A percentile compares a stretch with the other conserved stretches of the same genome.
These are phyloP conservation scores for Platycnemis pennipes DNA, from an alignment of 2,888 invertebrate species.

Conservation along the genomic window DNA sequence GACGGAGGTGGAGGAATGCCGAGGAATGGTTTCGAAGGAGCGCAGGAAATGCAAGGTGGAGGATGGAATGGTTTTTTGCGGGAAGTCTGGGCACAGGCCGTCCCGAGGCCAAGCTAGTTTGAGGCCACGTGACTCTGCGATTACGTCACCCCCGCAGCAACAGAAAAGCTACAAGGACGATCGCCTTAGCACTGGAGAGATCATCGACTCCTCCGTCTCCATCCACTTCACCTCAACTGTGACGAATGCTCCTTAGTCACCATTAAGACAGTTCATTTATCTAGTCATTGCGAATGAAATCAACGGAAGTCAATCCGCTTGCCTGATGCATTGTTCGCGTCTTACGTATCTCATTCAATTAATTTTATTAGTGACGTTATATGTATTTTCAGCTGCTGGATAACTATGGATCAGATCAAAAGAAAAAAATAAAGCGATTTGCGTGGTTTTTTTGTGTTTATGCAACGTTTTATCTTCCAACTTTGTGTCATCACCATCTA, in stretches of 20 bases:
- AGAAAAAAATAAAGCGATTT: no score
- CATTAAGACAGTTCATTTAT: background rate
- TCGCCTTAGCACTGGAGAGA: slow-evolving; percentile 8
- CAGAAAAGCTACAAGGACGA: slow-evolving; percentile 55
- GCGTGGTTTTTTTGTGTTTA: no score
- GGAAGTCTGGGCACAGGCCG: slow-evolving; percentile 21
- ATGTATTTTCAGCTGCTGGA: no score
- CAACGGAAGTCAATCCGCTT: background rate
- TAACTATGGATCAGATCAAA: no score
- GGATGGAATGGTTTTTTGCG: slow-evolving; percentile 4
- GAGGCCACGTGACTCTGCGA: slow-evolving; percentile 45
- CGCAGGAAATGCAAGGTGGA: background rate
- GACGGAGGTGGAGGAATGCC: background rate
- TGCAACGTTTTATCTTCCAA: no score
- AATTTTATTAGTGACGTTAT: no score
- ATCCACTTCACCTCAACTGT: background rate
- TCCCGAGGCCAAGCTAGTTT: slow-evolving; percentile 42
- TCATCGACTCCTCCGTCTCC: slow-evolving; percentile 15
- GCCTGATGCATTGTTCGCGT: no score
- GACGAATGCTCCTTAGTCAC: background rate
- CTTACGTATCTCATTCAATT: no score
- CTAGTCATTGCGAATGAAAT: background rate
- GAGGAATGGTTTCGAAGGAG: background rate
- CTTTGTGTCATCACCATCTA: no score
- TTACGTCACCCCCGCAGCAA: slow-evolving; percentile 31